These are phyloP conservation scores for Drosophila colorata DNA, from an alignment of 2,888 invertebrate species.

Conservation along the genomic window DNA sequence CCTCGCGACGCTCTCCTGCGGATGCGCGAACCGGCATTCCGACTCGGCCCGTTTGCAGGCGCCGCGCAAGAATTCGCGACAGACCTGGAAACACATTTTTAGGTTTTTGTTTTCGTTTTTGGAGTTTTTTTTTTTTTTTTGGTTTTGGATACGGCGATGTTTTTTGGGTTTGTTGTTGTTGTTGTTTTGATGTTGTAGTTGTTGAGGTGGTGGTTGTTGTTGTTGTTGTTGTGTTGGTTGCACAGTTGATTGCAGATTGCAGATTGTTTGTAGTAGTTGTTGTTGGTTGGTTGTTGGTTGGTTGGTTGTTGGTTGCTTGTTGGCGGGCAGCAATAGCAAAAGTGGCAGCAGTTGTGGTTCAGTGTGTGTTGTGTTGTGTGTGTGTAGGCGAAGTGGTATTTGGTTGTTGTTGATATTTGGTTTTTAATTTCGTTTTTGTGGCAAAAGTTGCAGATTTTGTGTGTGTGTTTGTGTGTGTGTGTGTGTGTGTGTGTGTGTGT, in stretches of 20 bases:
- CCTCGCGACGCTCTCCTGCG: conserved; percentile 97
- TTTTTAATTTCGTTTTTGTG: conserved; percentile 35
- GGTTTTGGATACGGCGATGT: conserved; percentile 44
- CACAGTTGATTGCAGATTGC: conserved; percentile 69
- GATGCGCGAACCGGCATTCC: conserved; percentile 99
- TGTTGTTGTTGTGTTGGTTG: conserved; percentile 57
- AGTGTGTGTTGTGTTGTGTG: conserved; percentile 43
- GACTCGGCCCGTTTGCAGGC: conserved; percentile 98
- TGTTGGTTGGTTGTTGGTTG: conserved; percentile 31
- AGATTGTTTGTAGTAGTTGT: conserved; percentile 52
- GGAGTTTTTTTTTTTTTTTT: conserved; percentile 33
- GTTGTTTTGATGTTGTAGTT: conserved; percentile 42
- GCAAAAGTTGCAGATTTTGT: conserved; percentile 51
- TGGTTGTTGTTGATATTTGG: conserved; percentile 30
- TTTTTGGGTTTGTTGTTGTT: conserved; percentile 42
- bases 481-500: conserved; percentile 49
- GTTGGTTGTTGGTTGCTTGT: conserved; percentile 55
- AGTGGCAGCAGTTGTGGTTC: conserved; percentile 80
- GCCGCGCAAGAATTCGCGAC: conserved; percentile 99
- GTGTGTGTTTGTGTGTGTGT: conserved; percentile 36
- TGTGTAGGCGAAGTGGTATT: conserved; percentile 56
- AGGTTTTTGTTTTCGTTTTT: conserved; percentile 37
- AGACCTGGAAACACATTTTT: conserved; percentile 89
- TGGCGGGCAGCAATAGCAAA: conserved; percentile 81
- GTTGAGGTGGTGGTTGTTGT: conserved; percentile 47